These are phyloP conservation scores for Leptinotarsa juncta DNA, from an alignment of 2,888 invertebrate species.

Conservation along the genomic window DNA sequence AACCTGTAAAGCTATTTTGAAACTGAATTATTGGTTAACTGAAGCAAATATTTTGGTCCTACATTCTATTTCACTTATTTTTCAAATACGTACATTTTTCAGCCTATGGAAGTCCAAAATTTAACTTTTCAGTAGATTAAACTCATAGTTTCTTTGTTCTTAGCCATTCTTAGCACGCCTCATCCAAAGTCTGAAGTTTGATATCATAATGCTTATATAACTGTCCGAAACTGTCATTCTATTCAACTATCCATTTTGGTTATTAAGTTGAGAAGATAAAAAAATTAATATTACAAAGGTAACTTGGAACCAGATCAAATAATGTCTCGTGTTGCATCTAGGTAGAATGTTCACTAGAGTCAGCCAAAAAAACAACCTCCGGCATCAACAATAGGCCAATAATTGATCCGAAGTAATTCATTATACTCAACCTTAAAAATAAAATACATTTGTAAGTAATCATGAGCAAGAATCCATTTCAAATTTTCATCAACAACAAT, in stretches of 20 bases:
- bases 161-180: too few species aligned
- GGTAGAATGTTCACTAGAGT: constrained; percentile 21
- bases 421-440: neutral
- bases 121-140: too few species aligned
- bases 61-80: too few species aligned
- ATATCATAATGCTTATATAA: too few species aligned
- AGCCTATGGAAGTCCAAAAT: too few species aligned
- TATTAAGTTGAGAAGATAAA: neutral
- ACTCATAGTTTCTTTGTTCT: too few species aligned
- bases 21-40: too few species aligned
- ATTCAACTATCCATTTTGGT: neutral
- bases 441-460: neutral
- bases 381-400: constrained; percentile 2
- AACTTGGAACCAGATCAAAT: neutral
- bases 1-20: too few species aligned
- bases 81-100: too few species aligned
- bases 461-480: constrained; percentile 1
- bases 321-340: constrained; percentile 10
- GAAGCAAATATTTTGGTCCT: too few species aligned
- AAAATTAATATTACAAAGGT: neutral
- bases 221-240: neutral
- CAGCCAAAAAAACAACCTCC: constrained; percentile 32
- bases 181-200: too few species aligned
- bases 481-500: neutral
- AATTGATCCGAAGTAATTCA: neutral